Evolutionary conservation across 2,888 invertebrate species (phyloP), one percentile per base, ranked within the genome.

Genomic region (Ophraella communa): DNA sequence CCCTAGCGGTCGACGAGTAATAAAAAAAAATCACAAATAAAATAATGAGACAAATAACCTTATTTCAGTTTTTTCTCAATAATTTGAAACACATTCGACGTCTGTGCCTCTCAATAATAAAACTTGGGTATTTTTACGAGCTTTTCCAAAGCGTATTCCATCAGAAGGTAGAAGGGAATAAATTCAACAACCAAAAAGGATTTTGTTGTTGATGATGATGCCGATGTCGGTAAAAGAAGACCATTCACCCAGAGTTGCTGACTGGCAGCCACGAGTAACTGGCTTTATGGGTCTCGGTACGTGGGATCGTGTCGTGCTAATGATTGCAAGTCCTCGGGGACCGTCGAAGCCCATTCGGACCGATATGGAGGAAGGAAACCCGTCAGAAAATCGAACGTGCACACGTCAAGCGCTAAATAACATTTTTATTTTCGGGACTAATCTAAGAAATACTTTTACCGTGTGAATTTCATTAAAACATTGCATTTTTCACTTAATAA

Each of bases 261-360:
- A 81, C 80, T 79, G 77, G 79, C 51, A 74, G 77, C 79, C 78
- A 78, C 79, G 79, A 77, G 78, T 79, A 76, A 75, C 72, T 76
- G 76, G 74, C 78, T 74, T 79, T 79, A 80, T 78, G 72, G 74
- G 71, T 44, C 76, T 70, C 71, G 67, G 73, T 78, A 80, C 81
- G 81, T 81, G 81, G 75, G 74, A 78, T 77, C 78, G 75, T 77
- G 79, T 79, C 67, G 68, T 76, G 76, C 80, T 81, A 81, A 81
- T 81, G 80, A 81, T 78, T 66, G 70, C 67, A 71, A 69, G 71
- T 79, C 81, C 76, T 78, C 39, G 49, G 79, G 76, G 80, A 75
- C 68, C 65, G 67, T 65, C 69, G 61, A 60, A 65, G 66, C 68
- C 72, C 71, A 71, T 68, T 64, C 47, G 39, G 52, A 44, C 35